Base-by-base conservation (phyloP, 2,888 invertebrate species). In the Rugalucina vietnamica region DNA sequence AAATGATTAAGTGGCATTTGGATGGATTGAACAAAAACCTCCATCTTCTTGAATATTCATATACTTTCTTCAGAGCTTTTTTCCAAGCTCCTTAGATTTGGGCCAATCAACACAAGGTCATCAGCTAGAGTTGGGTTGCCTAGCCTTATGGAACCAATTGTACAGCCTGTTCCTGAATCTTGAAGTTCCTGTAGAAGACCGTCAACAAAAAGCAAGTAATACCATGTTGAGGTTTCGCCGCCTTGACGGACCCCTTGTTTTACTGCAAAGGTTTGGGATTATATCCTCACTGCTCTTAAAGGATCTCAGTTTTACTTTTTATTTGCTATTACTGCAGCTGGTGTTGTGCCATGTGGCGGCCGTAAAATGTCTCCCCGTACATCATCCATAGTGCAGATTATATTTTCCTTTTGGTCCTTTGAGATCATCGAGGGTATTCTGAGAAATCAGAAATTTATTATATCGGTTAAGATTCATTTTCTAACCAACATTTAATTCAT, bases 41-140 rank as follows among this genome's bases (percentile, higher is more conserved):
- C 76, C 36, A 60, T 76, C 18, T 76, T 18, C 24, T 34, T 24
- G 76, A 54, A 60, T 76, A 76, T 36, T 34, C 39, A 39, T 57
- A 24, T 18, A 27, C 29, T 34, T 37, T 60, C 24, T 12, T 24
- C 2, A 76, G 24, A 27, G 54, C 21, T 21, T 34, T 34, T n/a
- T 60, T 76, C 37, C 4, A 76, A 32, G 1, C 34, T 5, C 29
- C 37, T 76, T 21, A 43, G 4, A 27, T 60, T 60, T 37, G 37
- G 65, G 1, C 34, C n/a, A 8, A 76, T 29, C 18, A 75, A 36
- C 14, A 36, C 54, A 18, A 78, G 69, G 32, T 78, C 78, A 29
- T 78, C 72, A 18, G 78, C 78, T 10, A 54, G 71, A 10, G 78
- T 78, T 24, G 78, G 78, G 29, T 78, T 71, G 0, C 78, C 71